Base-by-base conservation (phyloP, 2,797 vertebrate species). In the Cossypha dichroa region DNA sequence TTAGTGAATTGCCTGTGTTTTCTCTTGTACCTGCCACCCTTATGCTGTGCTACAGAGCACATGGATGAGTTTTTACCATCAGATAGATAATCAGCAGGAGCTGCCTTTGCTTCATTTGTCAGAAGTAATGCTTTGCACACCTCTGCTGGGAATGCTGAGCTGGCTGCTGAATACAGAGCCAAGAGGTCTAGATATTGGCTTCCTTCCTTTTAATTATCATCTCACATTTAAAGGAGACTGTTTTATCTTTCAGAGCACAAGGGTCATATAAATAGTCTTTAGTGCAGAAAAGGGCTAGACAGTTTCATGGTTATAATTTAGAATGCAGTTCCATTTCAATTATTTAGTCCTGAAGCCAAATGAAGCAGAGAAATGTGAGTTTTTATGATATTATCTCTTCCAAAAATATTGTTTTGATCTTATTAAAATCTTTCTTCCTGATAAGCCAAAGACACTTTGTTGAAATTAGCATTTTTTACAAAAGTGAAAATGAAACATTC, bases 141-240 rank as follows among this genome's bases (percentile, higher is more conserved):
- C 67, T 92, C 88, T 94, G 62, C 74, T 85, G 87, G 90, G 91
- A 93, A 85, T 75, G 92, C 94, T 93, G 92, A 95, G 85, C 68
- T 93, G 58, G 92, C 92, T 96, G 90, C 72, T 93, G 70, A 54
- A 91, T 20, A 34, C 46, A 81, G 85, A 95, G 58, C 66, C 70
- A 58, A 63, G 62, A 90, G 56, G 26, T 75, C 80, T 70, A 31
- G 46, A 68, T 83, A 90, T 87, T 92, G 87, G 85, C 86, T 95
- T 92, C 59, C 67, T 86, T 94, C 85, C 66, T 93, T 93, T 85
- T 95, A 96, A 96, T 96, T 97, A 95, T 74, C 83, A 31, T 92
- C 74, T 66, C 60, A 34, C 43, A 82, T 46, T 77, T 43, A 91
- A 93, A 95, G 79, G 69, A 94, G 90, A 88, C 77, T 84, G 64